A percentile compares a stretch with the other conserved stretches of the same genome.
Evolutionary conservation across 2,113 vertebrate species (phyloP).

Genomic region (Epinephelus lanceolatus): DNA sequence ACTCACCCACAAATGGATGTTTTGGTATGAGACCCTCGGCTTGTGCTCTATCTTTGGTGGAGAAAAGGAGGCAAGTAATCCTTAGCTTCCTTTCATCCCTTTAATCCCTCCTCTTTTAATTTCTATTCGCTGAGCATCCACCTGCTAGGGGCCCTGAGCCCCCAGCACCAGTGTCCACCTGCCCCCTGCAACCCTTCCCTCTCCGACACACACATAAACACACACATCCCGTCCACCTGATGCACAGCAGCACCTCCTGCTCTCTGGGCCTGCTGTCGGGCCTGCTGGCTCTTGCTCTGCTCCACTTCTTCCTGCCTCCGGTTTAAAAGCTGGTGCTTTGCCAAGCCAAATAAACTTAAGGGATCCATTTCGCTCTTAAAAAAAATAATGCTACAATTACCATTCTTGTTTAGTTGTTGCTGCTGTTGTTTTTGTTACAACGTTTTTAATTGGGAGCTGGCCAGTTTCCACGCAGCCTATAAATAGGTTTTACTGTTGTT

Average conservation of each 20-base stretch:
- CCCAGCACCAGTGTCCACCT: slow-evolving; percentile 73
- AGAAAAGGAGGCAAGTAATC: slow-evolving; percentile 72
- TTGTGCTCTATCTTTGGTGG: slow-evolving; percentile 45
- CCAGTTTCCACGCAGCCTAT: background rate
- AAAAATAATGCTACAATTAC: slow-evolving; percentile 25
- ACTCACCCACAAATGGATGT: slow-evolving; percentile 27
- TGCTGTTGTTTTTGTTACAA: slow-evolving; percentile 3
- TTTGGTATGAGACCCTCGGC: slow-evolving; percentile 37
- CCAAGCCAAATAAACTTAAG: slow-evolving; percentile 60
- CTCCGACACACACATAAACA: slow-evolving; percentile 6
- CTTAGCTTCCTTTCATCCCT: slow-evolving; percentile 69
- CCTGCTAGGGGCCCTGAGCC: slow-evolving; percentile 67
- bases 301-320: slow-evolving; percentile 50
- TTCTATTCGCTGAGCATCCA: slow-evolving; percentile 72
- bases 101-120: slow-evolving; percentile 71
- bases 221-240: slow-evolving; percentile 57
- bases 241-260: slow-evolving; percentile 52
- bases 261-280: slow-evolving; percentile 55
- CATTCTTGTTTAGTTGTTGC: slow-evolving; percentile 32
- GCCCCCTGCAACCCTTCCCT: slow-evolving; percentile 49
- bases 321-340: slow-evolving; percentile 46
- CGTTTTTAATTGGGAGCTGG: slow-evolving; percentile 25
- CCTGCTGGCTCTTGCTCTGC: slow-evolving; percentile 49
- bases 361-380: slow-evolving; percentile 31
- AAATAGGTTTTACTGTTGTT: background rate